Percentiles rank a stretch among this genome's conserved stretches.
These are phyloP conservation scores for Labeo calbasu DNA, from an alignment of 2,797 vertebrate genomes.

Conservation along the genomic window DNA sequence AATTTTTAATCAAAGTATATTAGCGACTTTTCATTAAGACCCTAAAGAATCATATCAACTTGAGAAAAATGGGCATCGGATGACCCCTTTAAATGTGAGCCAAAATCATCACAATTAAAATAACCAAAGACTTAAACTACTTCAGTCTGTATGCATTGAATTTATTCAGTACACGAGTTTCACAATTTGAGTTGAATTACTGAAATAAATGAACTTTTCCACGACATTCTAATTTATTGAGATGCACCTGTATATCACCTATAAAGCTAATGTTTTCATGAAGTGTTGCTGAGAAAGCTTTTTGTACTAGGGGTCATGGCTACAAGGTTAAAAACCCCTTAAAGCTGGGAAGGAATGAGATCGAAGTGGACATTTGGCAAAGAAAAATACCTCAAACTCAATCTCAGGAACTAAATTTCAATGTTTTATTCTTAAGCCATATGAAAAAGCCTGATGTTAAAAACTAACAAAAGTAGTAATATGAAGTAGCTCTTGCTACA, in stretches of 20 bases:
- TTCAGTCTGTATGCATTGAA: too few relatives aligned
- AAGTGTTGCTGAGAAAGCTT: neutral
- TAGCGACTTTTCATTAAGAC: too few relatives aligned
- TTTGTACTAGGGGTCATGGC: neutral
- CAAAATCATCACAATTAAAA: too few relatives aligned
- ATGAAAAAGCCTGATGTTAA: constrained; percentile 7
- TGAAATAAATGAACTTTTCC: too few relatives aligned
- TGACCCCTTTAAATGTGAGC: too few relatives aligned
- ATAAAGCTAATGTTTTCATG: neutral
- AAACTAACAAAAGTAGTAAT: constrained; percentile 7
- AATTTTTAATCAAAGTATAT: too few relatives aligned
- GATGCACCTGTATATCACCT: neutral
- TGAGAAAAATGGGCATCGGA: too few relatives aligned
- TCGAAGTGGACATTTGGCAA: neutral
- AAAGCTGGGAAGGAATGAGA: neutral
- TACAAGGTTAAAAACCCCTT: neutral
- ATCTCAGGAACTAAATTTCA: neutral
- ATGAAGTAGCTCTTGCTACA: neutral
- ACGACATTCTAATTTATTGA: too few relatives aligned
- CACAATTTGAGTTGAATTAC: too few relatives aligned
- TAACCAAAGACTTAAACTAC: too few relatives aligned
- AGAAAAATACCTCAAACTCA: neutral
- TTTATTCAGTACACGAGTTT: too few relatives aligned
- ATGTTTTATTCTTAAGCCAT: constrained; percentile 29
- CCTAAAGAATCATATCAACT: too few relatives aligned